Conservation (phyloP, 2,797 vertebrate genomes). For the Schizopygopsis pylzovi region DNA sequence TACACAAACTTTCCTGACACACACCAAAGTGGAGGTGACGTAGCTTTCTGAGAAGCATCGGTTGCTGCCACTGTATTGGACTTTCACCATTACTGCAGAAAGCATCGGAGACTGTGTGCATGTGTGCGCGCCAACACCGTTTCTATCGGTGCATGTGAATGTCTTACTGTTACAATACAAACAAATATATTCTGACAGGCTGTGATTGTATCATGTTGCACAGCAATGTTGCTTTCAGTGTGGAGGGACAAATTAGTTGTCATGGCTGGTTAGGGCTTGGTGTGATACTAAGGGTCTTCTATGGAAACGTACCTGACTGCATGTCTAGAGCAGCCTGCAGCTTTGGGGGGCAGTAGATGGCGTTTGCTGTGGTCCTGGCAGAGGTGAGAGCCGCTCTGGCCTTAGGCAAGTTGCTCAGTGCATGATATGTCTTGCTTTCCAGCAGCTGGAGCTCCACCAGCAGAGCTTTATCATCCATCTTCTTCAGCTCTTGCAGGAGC, state of each 20-base stretch:
- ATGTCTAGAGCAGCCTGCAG: conserved; percentile 96
- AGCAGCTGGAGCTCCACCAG: conserved; percentile 97
- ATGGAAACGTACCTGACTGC: conserved; percentile 87
- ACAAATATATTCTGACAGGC: neutral
- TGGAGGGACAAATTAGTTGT: neutral
- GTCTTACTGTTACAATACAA: neutral
- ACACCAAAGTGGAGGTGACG: neutral
- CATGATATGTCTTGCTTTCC: conserved; percentile 98
- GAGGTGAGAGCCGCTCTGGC: conserved; percentile 95
- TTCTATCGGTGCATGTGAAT: neutral
- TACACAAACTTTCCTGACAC: neutral
- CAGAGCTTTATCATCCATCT: conserved; percentile 97
- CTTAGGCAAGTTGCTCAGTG: conserved; percentile 94
- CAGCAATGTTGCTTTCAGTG: neutral
- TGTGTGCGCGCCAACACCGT: neutral
- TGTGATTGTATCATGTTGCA: neutral
- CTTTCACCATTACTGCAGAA: neutral
- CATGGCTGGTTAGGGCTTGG: neutral
- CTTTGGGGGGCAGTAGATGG: conserved; percentile 97
- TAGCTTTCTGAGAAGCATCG: neutral
- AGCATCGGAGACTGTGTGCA: neutral
- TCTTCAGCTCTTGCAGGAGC: conserved; percentile 93
- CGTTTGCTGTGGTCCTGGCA: conserved; percentile 96
- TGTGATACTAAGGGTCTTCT: neutral
- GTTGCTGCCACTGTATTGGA: neutral